Conservation (phyloP, 2,888 invertebrate species). For the Prionchulus punctatus region DNA sequence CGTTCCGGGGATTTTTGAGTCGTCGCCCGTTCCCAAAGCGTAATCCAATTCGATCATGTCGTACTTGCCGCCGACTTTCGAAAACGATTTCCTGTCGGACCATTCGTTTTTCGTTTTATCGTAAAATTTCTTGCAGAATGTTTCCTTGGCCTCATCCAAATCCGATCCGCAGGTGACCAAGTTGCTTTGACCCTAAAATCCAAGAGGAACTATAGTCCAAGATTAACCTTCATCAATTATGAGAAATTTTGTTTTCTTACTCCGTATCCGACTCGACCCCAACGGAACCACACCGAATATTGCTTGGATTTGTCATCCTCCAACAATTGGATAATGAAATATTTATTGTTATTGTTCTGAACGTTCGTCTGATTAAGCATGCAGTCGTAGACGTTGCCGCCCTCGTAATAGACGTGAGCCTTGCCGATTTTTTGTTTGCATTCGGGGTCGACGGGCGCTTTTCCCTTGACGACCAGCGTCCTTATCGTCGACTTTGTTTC, state of each 20-base stretch:
- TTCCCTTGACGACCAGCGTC: constrained; percentile 32
- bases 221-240: background rate
- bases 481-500: constrained; percentile 12
- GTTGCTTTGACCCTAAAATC: constrained; percentile 35
- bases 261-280: constrained; percentile 42
- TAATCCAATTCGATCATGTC: constrained; percentile 27
- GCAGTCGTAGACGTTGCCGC: constrained; percentile 34
- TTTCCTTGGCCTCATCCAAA: constrained; percentile 35
- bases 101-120: constrained; percentile 41
- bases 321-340: constrained; percentile 40
- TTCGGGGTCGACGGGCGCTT: constrained; percentile 36
- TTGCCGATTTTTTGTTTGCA: constrained; percentile 26
- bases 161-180: constrained; percentile 33
- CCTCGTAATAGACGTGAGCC: constrained; percentile 34
- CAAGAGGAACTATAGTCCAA: background rate
- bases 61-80: constrained; percentile 38
- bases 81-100: constrained; percentile 31
- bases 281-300: constrained; percentile 40
- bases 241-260: constrained; percentile 7
- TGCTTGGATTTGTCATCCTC: constrained; percentile 31
- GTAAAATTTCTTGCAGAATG: constrained; percentile 39
- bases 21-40: constrained; percentile 17
- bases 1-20: constrained; percentile 18
- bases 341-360: constrained; percentile 42
- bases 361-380: constrained; percentile 43